A percentile compares a stretch with the other conserved stretches of the same genome.
Evolutionary conservation across 2,797 vertebrate genomes (phyloP).

Genomic region (Periophthalmus magnuspinnatus): DNA sequence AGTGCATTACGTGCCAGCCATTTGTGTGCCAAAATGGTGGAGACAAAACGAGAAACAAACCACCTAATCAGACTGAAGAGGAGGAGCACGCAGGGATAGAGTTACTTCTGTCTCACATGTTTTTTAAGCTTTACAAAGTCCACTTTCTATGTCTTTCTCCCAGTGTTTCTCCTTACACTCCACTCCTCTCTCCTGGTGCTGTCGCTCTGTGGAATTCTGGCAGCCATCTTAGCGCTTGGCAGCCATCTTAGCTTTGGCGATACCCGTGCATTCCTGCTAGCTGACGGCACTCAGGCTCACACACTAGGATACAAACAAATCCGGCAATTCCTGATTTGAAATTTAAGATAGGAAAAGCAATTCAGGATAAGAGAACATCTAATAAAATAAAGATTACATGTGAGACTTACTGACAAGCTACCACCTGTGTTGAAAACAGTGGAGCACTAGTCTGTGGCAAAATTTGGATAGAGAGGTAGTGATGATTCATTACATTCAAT

Average conservation of each 20-base stretch:
- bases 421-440: not conserved
- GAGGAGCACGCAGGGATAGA: slow-evolving; percentile 29
- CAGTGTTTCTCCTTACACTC: slow-evolving; percentile 46
- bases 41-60: slow-evolving; percentile 55
- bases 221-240: slow-evolving; percentile 93
- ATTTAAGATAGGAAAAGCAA: slow-evolving; percentile 65
- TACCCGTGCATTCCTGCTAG: slow-evolving; percentile 80
- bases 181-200: slow-evolving; percentile 65
- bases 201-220: slow-evolving; percentile 83
- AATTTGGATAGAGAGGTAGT: not conserved
- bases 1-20: slow-evolving; percentile 48
- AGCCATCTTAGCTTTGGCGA: slow-evolving; percentile 93
- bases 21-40: slow-evolving; percentile 41
- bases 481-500: not conserved
- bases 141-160: slow-evolving; percentile 38
- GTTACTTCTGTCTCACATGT: slow-evolving; percentile 31
- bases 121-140: slow-evolving; percentile 28
- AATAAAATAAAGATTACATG: slow-evolving; percentile 32
- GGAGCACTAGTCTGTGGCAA: not conserved
- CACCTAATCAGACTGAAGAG: slow-evolving; percentile 37
- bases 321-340: slow-evolving; percentile 34
- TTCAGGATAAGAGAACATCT: slow-evolving; percentile 43
- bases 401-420: not conserved
- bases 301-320: slow-evolving; percentile 27
- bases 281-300: slow-evolving; percentile 70